phyloP scores from a whole-genome alignment of 2,113 vertebrate species.

The Pachypanchax playfairii region DNA sequence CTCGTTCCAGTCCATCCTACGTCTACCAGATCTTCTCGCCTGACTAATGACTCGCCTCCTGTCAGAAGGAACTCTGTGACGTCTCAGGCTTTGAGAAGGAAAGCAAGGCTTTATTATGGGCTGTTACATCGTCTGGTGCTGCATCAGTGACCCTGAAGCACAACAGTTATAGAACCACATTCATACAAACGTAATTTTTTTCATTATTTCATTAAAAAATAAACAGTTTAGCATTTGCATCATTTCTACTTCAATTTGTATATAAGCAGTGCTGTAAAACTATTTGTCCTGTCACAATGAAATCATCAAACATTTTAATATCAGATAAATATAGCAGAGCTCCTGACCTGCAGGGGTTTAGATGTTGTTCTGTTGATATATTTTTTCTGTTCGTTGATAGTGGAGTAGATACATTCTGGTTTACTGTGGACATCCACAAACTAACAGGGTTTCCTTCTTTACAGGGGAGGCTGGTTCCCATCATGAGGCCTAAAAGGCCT shows the following conservation, averaged over 20 bases:
- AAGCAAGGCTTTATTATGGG: conserved; percentile 13
- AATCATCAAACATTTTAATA: too few relatives aligned
- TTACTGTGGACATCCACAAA: neutral
- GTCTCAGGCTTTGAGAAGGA: conserved; percentile 15
- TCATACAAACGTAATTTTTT: too few relatives aligned
- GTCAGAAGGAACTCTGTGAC: conserved; percentile 29
- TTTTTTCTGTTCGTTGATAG: too few relatives aligned
- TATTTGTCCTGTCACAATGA: too few relatives aligned
- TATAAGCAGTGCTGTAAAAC: too few relatives aligned
- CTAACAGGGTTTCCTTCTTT: conserved; percentile 13
- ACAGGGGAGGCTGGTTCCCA: conserved; percentile 79
- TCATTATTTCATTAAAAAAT: neutral
- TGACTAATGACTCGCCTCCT: conserved; percentile 32
- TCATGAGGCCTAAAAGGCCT: conserved; percentile 75
- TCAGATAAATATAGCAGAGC: too few relatives aligned
- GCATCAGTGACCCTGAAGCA: neutral
- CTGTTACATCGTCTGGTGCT: neutral
- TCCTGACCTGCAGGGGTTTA: too few relatives aligned
- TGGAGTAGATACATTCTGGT: neutral
- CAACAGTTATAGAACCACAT: neutral
- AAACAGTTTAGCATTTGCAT: too few relatives aligned
- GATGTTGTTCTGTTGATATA: too few relatives aligned
- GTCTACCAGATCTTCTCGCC: conserved; percentile 53
- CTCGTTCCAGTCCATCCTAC: conserved; percentile 47
- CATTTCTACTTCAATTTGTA: too few relatives aligned